Evolutionary conservation across 1,140 invertebrate species (phyloP).

Genomic region (Euura saliciscinereae): DNA sequence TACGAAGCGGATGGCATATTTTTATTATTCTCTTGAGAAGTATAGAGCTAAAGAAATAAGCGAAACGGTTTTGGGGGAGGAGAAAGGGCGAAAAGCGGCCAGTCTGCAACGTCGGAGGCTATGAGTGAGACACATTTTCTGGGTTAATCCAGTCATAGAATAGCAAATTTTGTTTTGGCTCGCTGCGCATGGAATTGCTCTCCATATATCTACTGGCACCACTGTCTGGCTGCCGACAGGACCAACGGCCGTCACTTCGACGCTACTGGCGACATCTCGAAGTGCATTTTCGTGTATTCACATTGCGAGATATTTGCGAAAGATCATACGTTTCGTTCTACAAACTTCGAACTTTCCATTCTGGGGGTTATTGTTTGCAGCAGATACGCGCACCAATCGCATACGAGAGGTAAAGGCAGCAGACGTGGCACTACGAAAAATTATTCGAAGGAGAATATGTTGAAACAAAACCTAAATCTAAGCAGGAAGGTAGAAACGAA

Average conservation of each 20-base stretch:
- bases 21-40: conserved; percentile 1
- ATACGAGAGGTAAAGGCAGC: background rate
- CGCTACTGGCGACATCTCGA: background rate
- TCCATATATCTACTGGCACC: too few species aligned
- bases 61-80: background rate
- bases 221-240: background rate
- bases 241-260: background rate
- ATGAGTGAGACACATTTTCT: conserved; percentile 1
- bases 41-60: conserved; percentile 1
- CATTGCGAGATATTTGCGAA: background rate
- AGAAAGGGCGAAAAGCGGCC: background rate
- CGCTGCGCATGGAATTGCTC: background rate
- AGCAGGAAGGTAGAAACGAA: background rate
- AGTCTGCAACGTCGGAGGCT: background rate
- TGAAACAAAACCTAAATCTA: background rate
- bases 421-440: background rate
- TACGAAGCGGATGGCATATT: background rate
- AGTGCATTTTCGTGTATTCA: conserved; percentile 5
- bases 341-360: background rate
- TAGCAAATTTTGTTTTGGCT: background rate
- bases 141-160: conserved; percentile 1
- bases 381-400: background rate
- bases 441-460: background rate
- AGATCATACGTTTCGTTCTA: background rate
- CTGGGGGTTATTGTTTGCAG: background rate